Conservation (phyloP, 2,113 vertebrate species). For the Engraulis encrasicolus region DNA sequence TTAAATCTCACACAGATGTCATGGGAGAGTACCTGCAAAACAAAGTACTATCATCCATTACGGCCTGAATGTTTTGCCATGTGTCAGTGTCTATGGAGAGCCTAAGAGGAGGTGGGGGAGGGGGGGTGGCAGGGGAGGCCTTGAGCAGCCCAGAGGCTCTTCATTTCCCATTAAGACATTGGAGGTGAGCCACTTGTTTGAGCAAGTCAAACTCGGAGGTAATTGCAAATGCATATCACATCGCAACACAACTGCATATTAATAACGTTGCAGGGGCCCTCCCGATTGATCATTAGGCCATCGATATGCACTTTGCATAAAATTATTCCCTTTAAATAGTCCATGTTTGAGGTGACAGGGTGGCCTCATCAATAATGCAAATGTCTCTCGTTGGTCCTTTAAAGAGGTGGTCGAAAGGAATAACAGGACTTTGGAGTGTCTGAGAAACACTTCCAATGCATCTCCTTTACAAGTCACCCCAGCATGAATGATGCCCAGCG, state of each 20-base stretch:
- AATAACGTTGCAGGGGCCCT: slow-evolving; percentile 84
- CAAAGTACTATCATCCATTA: slow-evolving; percentile 16
- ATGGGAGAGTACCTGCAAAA: slow-evolving; percentile 17
- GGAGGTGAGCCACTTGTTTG: slow-evolving; percentile 81
- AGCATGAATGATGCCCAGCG: slow-evolving; percentile 34
- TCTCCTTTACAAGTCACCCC: slow-evolving; percentile 56
- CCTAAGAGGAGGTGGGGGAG: background rate
- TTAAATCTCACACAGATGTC: slow-evolving; percentile 9
- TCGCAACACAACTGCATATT: slow-evolving; percentile 93
- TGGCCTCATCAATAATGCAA: slow-evolving; percentile 98
- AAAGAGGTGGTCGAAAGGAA: slow-evolving; percentile 85
- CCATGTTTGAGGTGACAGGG: slow-evolving; percentile 91
- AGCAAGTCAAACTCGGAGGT: slow-evolving; percentile 76
- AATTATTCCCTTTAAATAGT: slow-evolving; percentile 94
- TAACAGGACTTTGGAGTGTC: slow-evolving; percentile 80
- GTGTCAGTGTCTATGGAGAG: background rate
- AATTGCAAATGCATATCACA: slow-evolving; percentile 90
- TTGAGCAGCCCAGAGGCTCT: background rate
- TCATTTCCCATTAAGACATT: slow-evolving; percentile 62
- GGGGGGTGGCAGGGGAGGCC: background rate
- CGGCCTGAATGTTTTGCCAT: slow-evolving; percentile 1
- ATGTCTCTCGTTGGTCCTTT: slow-evolving; percentile 87
- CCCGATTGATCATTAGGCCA: slow-evolving; percentile 94
- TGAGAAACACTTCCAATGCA: slow-evolving; percentile 75
- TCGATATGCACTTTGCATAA: slow-evolving; percentile 99